Conservation (phyloP, 2,888 invertebrate species). For the Teleiodes luculella region DNA sequence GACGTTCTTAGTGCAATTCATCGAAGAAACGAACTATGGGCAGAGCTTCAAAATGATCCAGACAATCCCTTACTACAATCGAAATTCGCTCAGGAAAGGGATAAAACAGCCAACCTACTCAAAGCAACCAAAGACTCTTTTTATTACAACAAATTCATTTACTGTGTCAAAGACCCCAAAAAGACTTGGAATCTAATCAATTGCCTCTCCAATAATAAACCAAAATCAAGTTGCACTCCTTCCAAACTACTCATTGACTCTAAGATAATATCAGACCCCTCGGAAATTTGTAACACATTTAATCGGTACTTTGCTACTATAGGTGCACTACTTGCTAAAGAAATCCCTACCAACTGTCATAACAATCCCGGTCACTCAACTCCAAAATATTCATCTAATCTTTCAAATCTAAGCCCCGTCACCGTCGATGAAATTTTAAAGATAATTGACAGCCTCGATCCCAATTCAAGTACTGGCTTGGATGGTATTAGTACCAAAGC, state of each 20-base stretch:
- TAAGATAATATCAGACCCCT: neutral
- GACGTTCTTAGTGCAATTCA: neutral
- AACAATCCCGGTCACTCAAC: neutral
- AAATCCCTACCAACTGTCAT: neutral
- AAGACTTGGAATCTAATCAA: slow-evolving; percentile 13
- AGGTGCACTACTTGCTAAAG: neutral
- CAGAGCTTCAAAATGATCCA: neutral
- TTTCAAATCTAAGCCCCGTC: neutral
- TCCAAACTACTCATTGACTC: slow-evolving; percentile 9
- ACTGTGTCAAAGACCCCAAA: slow-evolving; percentile 12
- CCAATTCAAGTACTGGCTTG: too few species aligned
- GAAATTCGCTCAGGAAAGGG: neutral
- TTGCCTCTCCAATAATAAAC: slow-evolving; percentile 4
- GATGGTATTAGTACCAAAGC: too few species aligned
- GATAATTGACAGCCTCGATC: too few species aligned
- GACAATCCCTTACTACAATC: neutral
- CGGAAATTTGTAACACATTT: neutral
- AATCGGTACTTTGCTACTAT: slow-evolving; percentile 7
- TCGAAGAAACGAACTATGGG: slow-evolving; percentile 10
- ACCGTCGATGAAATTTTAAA: neutral
- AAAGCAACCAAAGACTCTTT: slow-evolving; percentile 11
- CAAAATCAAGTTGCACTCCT: neutral
- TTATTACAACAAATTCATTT: slow-evolving; percentile 3
- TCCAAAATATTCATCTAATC: neutral
- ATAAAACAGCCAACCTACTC: neutral